Percentiles rank a stretch among this genome's conserved stretches.
These are phyloP conservation scores for Elanoides forficatus DNA, from an alignment of 2,113 vertebrate species.

Conservation along the genomic window DNA sequence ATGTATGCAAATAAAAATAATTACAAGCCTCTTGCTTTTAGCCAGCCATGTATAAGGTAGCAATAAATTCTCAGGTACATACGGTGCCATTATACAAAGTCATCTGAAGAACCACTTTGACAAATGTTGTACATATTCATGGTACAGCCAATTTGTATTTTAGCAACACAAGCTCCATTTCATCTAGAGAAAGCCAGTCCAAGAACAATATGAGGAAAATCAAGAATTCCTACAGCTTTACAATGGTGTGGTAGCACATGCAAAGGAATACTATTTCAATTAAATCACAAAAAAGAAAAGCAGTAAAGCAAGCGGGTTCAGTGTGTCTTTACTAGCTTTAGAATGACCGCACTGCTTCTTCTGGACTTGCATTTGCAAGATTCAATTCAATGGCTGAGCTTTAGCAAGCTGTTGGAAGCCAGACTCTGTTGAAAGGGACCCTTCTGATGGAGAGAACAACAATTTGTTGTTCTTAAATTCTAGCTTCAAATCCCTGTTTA, in stretches of 20 bases:
- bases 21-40: not conserved
- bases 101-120: not conserved
- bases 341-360: not conserved
- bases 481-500: not conserved
- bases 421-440: not conserved
- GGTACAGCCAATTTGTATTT: not conserved
- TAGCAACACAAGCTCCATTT: not conserved
- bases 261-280: not conserved
- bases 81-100: not conserved
- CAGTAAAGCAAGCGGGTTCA: not conserved
- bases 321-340: not conserved
- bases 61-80: not conserved
- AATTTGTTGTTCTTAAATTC: not conserved
- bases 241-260: too few species aligned
- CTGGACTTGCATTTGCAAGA: not conserved
- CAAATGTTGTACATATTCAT: not conserved
- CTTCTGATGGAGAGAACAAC: not conserved
- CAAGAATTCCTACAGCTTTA: not conserved
- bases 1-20: not conserved
- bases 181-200: not conserved
- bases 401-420: not conserved
- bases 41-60: not conserved
- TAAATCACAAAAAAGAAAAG: not conserved
- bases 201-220: not conserved
- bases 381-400: not conserved